Conservation (phyloP, 2,113 vertebrate genomes). For the Peromyscus polionotus region DNA sequence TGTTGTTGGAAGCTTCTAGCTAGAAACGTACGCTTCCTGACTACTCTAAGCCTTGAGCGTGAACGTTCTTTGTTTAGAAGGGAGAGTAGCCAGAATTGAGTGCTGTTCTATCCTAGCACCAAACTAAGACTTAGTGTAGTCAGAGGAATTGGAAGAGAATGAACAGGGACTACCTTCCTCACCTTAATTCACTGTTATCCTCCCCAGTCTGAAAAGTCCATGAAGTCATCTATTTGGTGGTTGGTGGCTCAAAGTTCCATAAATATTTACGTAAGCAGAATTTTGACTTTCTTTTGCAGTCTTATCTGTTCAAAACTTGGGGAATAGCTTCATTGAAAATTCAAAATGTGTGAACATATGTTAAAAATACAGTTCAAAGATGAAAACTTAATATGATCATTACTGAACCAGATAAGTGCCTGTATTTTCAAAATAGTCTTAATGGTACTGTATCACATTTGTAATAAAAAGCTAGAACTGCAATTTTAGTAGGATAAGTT, state of each 20-base stretch:
- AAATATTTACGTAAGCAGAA: background rate
- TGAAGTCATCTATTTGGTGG: background rate
- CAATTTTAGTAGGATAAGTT: constrained; percentile 12
- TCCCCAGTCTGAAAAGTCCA: background rate
- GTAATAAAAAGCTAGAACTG: constrained; percentile 34
- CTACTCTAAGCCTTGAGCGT: background rate
- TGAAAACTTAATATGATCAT: background rate
- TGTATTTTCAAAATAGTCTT: constrained; percentile 30
- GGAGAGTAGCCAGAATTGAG: background rate
- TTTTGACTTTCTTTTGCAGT: constrained; percentile 45
- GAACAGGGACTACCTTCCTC: background rate
- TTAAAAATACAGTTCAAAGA: constrained; percentile 2
- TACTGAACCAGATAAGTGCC: background rate
- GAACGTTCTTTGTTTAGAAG: background rate
- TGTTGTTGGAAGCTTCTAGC: background rate
- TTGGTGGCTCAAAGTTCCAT: background rate
- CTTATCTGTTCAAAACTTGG: constrained; percentile 5
- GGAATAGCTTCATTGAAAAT: background rate
- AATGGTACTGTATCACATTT: constrained; percentile 9
- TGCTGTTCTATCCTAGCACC: background rate
- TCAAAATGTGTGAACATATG: background rate
- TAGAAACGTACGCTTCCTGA: background rate
- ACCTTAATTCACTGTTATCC: background rate
- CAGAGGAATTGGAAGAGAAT: background rate
- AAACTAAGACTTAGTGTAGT: background rate